Conservation (phyloP, 92 coral and sea anemone species). For the Zoanthus gigantus region DNA sequence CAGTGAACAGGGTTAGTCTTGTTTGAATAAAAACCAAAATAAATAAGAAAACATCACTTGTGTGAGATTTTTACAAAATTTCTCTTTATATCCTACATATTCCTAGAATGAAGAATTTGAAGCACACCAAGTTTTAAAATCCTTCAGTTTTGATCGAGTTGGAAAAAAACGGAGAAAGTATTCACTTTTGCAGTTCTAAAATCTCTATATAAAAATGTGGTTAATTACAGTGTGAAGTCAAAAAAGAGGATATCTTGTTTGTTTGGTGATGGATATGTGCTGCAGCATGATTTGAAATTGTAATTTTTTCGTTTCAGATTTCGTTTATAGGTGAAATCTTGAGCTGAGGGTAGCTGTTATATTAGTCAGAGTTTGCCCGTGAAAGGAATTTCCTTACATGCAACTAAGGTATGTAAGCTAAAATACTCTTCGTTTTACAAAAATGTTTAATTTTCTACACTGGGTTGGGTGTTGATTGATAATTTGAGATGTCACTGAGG, state of each 20-base stretch:
- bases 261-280: neutral
- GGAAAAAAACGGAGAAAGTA: too few relatives aligned
- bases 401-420: neutral
- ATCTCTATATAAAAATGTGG: neutral
- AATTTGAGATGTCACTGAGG: too few relatives aligned
- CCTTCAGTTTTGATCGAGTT: too few relatives aligned
- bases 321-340: neutral
- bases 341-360: neutral
- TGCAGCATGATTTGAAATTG: neutral
- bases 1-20: neutral
- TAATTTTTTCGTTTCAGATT: neutral
- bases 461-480: too few relatives aligned
- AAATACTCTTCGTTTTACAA: too few relatives aligned
- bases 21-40: neutral
- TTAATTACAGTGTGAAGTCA: neutral
- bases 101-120: too few relatives aligned
- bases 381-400: neutral
- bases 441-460: too few relatives aligned
- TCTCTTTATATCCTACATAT: too few relatives aligned
- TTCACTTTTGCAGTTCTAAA: neutral
- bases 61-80: neutral
- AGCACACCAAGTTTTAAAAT: too few relatives aligned
- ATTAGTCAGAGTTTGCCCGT: neutral
- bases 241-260: neutral
- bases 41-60: neutral